Evolutionary conservation across 2,797 vertebrate species (phyloP), one percentile per base, ranked within the genome.

Genomic region (Liasis olivaceus): DNA sequence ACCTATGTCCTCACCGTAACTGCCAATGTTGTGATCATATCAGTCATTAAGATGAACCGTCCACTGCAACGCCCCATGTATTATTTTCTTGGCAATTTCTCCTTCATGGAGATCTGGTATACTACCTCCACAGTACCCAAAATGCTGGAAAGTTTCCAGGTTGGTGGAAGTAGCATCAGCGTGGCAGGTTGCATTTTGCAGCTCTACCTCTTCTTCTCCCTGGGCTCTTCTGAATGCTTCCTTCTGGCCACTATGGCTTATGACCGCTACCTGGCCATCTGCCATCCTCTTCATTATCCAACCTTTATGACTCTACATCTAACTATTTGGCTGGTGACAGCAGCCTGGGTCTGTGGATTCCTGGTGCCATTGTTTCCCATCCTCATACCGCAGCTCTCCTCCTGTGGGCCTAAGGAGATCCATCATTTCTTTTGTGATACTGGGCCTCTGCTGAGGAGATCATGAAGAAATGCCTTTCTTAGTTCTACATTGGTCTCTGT

Each of bases 401-500:
- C 96, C 62, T 95, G 93, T 85, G 93, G 90, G 22, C 91, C 72
- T 36, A 94, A 92, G 63, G 92, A 47, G 28, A 94, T 95, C 59
- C 84, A 95, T 77, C 94, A 95, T 22, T 95, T 96, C 89, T 85
- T 95, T 15, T 96, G 94, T 92, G 94, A 96, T 7, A 90, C 94
- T 87, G 94, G 92, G 26, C 94, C 94, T 7, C 93, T 95, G 77
- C 69, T 96, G 24, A 92, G 94, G 47, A 47, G 94, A 5, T 92
- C 94, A 56, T 96, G 96, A 72, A 22, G n/a, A 6, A 64, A 91
- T 69, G 85, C 89, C 86, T 89, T 91, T 69, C 26, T 92, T 93
- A 93, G 91, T 87, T 77, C 93, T 87, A 87, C 89, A 4, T 60
- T 89, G 59, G 95, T 85, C 51, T 91, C 84, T 89, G 3, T 56